Evolutionary conservation across 2,797 vertebrate genomes (phyloP).

Genomic region (Epinephelus coioides): DNA sequence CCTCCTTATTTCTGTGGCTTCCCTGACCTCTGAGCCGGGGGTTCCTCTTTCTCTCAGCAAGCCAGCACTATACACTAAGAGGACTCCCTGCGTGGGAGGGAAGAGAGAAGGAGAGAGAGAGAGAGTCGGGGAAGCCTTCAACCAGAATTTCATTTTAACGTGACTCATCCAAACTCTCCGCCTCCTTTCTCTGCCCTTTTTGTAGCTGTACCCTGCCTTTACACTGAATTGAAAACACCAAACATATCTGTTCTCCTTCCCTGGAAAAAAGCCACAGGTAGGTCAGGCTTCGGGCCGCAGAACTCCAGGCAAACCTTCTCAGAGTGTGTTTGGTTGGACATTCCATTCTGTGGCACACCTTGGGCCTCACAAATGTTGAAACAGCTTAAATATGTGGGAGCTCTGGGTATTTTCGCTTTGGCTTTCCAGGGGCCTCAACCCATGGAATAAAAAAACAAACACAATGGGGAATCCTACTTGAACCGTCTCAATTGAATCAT

Average conservation of each 20-base stretch:
- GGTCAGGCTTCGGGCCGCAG: conserved; percentile 58
- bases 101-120: conserved; percentile 13
- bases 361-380: conserved; percentile 69
- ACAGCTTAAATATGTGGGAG: conserved; percentile 65
- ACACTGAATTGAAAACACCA: conserved; percentile 28
- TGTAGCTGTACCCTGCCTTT: background rate
- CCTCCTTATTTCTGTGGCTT: conserved; percentile 56
- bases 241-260: conserved; percentile 29
- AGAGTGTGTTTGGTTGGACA: conserved; percentile 68
- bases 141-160: conserved; percentile 46
- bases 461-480: conserved; percentile 66
- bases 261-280: conserved; percentile 46
- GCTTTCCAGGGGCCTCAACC: conserved; percentile 65
- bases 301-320: conserved; percentile 49
- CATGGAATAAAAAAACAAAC: conserved; percentile 77
- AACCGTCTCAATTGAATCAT: conserved; percentile 69
- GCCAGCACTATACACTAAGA: conserved; percentile 52
- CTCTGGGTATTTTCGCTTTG: conserved; percentile 70
- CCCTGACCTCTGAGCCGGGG: conserved; percentile 63
- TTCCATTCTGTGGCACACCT: conserved; percentile 69
- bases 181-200: conserved; percentile 34
- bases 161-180: conserved; percentile 57
- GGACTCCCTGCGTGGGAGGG: conserved; percentile 72
- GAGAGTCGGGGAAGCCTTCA: conserved; percentile 67
- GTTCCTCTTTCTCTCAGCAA: conserved; percentile 63